Conservation (phyloP, 2,113 vertebrate species). For the Synchiropus splendidus region DNA sequence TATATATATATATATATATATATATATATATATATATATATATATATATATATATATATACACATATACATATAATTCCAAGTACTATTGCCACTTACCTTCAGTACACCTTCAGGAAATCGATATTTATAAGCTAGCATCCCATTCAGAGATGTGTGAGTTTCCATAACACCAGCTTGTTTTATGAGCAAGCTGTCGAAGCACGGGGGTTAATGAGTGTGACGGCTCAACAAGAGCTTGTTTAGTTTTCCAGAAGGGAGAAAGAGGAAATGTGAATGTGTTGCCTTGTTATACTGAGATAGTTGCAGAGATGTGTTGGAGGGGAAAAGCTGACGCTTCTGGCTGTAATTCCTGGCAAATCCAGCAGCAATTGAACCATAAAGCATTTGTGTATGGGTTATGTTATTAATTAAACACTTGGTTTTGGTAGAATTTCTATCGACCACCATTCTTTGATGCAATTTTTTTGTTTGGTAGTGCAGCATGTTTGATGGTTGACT, state of each 20-base stretch:
- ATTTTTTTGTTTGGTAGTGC: too few relatives aligned
- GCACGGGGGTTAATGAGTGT: constrained; percentile 25
- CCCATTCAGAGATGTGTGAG: constrained; percentile 14
- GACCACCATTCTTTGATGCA: too few relatives aligned
- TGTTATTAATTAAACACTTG: background rate
- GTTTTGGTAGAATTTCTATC: too few relatives aligned
- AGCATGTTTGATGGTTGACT: too few relatives aligned
- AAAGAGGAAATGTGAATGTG: constrained; percentile 3
- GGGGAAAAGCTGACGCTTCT: background rate
- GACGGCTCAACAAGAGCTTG: constrained; percentile 26
- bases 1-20: too few relatives aligned
- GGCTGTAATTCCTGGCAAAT: constrained; percentile 3
- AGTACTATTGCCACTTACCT: background rate
- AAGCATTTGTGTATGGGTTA: background rate
- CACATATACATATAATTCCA: too few relatives aligned
- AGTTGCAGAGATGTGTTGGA: background rate
- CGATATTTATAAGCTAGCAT: constrained; percentile 1
- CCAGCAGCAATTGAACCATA: background rate
- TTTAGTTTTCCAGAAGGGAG: constrained; percentile 40
- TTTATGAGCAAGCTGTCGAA: constrained; percentile 23
- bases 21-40: too few relatives aligned
- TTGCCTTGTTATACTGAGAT: constrained; percentile 16
- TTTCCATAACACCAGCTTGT: constrained; percentile 25
- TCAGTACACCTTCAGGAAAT: constrained; percentile 4
- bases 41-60: too few relatives aligned